Evolutionary conservation across 2,888 invertebrate genomes (phyloP).

Genomic region (Ashinkailepas kermadecensis): DNA sequence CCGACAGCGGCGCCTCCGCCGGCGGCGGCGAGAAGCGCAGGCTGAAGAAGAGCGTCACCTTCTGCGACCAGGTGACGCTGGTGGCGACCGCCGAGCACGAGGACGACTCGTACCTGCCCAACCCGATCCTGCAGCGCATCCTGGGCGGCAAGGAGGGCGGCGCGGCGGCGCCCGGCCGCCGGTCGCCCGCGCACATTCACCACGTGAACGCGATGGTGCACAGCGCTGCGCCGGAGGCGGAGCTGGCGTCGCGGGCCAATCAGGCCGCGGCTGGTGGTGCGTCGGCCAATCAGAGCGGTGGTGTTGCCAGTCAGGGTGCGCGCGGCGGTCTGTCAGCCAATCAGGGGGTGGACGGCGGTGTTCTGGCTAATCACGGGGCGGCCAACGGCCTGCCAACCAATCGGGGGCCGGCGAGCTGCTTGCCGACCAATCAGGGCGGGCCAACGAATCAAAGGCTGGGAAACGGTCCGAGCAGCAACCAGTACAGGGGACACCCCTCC

Average conservation of each 20-base stretch:
- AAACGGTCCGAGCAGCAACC: no score
- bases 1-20: constrained; percentile 37
- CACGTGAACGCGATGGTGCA: constrained; percentile 1
- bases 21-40: constrained; percentile 46
- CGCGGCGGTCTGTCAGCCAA: not conserved
- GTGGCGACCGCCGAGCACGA: constrained; percentile 89
- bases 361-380: not conserved
- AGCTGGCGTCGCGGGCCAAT: no score
- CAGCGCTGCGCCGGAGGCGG: not conserved
- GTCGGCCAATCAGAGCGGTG: no score
- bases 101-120: constrained; percentile 81
- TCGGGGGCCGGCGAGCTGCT: not conserved
- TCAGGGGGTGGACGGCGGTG: not conserved
- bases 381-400: not conserved
- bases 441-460: not conserved
- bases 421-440: not conserved
- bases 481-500: no score
- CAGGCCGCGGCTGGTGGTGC: no score
- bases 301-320: no score
- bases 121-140: constrained; percentile 80
- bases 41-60: constrained; percentile 82
- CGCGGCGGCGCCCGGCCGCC: not conserved
- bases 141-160: constrained; percentile 40
- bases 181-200: not conserved
- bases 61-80: constrained; percentile 86